Conservation (phyloP, 2,113 vertebrate species). For the Ciconia boyciana region DNA sequence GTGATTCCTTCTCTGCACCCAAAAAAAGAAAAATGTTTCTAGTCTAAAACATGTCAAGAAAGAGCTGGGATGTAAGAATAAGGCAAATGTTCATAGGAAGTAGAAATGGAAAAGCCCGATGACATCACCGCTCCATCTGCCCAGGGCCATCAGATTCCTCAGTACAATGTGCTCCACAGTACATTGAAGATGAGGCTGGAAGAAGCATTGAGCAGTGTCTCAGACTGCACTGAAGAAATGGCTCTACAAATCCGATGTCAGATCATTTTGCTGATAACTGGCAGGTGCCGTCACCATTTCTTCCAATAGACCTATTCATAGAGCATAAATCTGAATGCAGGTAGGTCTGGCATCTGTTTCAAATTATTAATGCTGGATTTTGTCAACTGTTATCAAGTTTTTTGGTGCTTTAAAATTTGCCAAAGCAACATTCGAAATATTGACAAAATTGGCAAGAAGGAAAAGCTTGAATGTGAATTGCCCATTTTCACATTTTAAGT, state of each 20-base stretch:
- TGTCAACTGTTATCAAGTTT: neutral
- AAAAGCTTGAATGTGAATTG: neutral
- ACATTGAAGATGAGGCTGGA: constrained; percentile 4
- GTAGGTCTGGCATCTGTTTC: neutral
- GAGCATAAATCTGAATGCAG: neutral
- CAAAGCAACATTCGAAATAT: neutral
- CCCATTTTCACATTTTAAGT: neutral
- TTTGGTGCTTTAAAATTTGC: neutral
- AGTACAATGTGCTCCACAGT: constrained; percentile 51
- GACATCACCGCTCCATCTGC: constrained; percentile 59
- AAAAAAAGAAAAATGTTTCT: constrained; percentile 57
- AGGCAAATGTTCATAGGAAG: constrained; percentile 58
- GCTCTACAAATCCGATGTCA: neutral
- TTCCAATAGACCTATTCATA: neutral
- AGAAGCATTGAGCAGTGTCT: neutral
- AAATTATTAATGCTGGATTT: neutral
- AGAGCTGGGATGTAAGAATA: constrained; percentile 63
- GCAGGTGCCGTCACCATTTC: neutral
- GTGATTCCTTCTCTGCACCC: constrained; percentile 66
- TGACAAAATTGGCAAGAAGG: neutral
- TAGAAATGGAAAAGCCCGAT: constrained; percentile 46
- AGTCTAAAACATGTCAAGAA: constrained; percentile 61
- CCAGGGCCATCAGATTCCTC: constrained; percentile 15
- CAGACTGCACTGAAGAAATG: neutral
- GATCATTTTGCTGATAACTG: neutral